phyloP scores from a whole-genome alignment of 1,140 invertebrate genomes.

The Platorchestia sp. region DNA sequence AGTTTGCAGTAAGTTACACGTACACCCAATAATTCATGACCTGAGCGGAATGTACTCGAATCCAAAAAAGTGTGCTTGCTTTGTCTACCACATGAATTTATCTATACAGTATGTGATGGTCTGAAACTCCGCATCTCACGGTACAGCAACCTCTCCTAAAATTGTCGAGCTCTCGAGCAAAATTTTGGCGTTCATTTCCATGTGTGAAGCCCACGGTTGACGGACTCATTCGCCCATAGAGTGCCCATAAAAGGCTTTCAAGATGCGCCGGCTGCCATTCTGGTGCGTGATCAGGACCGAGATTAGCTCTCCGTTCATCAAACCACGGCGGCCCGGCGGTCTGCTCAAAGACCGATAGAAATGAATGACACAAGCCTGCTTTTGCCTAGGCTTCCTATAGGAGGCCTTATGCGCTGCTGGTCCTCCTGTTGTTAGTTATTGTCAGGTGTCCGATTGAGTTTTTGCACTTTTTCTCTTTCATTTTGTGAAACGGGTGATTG shows the following conservation, averaged over 20 bases:
- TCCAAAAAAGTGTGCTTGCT: not conserved
- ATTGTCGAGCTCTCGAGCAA: not conserved
- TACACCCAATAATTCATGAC: no score
- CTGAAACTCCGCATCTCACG: not conserved
- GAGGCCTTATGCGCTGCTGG: not conserved
- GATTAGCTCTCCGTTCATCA: slow-evolving; percentile 47
- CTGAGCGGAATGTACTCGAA: no score
- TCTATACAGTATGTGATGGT: not conserved
- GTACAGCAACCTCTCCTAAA: not conserved
- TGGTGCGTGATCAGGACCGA: slow-evolving; percentile 18
- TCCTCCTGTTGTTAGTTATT: not conserved
- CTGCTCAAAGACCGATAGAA: slow-evolving; percentile 3
- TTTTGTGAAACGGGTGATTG: not conserved
- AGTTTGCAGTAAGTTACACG: no score
- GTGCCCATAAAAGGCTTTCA: slow-evolving; percentile 43
- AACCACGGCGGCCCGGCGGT: slow-evolving; percentile 16
- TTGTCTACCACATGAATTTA: not conserved
- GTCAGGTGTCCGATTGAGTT: not conserved
- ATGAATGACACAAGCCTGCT: slow-evolving; percentile 14
- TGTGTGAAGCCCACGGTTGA: not conserved
- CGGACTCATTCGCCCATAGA: not conserved
- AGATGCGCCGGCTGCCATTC: slow-evolving; percentile 28
- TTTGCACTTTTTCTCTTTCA: not conserved
- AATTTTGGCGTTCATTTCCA: not conserved
- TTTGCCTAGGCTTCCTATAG: not conserved